Conservation (phyloP, 2,888 invertebrate genomes). For the Sarcophaga carnaria region DNA sequence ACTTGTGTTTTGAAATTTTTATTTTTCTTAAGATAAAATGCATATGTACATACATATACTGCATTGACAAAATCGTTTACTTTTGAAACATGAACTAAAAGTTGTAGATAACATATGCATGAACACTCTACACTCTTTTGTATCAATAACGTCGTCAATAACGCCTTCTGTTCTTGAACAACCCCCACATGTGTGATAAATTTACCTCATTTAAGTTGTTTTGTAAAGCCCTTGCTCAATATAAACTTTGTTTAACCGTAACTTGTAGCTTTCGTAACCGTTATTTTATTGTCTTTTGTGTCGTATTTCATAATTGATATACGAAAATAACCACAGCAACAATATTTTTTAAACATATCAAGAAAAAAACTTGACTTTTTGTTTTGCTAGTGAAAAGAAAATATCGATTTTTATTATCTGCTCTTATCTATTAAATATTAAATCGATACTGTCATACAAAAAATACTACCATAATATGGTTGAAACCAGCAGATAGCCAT, state of each 20-base stretch:
- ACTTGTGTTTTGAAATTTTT: no score
- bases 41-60: no score
- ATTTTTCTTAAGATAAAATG: no score
- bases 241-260: conserved; percentile 25
- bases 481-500: neutral
- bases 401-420: conserved; percentile 17
- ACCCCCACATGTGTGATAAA: neutral
- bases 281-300: conserved; percentile 25
- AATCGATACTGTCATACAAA: conserved; percentile 32
- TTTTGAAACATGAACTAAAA: no score
- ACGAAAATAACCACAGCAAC: conserved; percentile 20
- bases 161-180: no score
- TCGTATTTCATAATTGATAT: conserved; percentile 22
- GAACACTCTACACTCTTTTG: no score
- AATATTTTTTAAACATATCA: neutral
- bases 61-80: no score
- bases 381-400: conserved; percentile 11
- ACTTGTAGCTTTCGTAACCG: neutral
- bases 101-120: no score
- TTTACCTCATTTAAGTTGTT: neutral
- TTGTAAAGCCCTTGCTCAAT: conserved; percentile 27
- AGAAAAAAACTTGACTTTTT: neutral
- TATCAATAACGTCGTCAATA: no score
- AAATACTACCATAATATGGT: neutral
- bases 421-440: conserved; percentile 41